Evolutionary conservation across 2,113 vertebrate species (phyloP).

Genomic region (Callithrix jacchus): DNA sequence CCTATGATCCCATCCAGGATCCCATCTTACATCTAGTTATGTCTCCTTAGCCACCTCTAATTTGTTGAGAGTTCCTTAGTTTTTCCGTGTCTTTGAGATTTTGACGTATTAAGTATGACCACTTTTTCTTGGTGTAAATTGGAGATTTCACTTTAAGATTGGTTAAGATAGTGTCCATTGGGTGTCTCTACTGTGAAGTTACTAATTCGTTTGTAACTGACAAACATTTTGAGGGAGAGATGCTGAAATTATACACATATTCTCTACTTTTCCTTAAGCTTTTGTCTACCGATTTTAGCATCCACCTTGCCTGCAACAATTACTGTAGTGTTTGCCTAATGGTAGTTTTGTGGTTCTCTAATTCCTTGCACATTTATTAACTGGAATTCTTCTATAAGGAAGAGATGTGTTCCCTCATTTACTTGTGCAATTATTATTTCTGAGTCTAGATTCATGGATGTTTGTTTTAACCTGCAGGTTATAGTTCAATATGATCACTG

Average conservation of each 20-base stretch:
- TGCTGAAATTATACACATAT: background rate
- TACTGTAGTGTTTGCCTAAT: background rate
- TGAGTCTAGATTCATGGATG: background rate
- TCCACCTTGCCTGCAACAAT: background rate
- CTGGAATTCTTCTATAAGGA: background rate
- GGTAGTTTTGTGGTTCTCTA: background rate
- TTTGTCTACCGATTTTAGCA: constrained; percentile 20
- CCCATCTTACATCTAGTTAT: background rate
- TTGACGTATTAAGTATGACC: background rate
- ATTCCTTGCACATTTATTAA: background rate
- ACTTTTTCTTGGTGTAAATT: background rate
- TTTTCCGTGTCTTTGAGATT: background rate
- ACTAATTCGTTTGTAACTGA: background rate
- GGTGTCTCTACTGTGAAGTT: background rate
- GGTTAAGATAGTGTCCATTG: background rate
- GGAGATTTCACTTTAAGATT: background rate
- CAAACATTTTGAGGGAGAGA: background rate
- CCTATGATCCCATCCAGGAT: background rate
- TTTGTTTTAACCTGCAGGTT: background rate
- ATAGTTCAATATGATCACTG: background rate
- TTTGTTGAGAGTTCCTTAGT: background rate
- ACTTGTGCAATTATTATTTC: background rate
- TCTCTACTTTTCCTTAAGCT: background rate
- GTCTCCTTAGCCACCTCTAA: background rate
- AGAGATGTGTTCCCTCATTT: background rate